A percentile compares a stretch with the other conserved stretches of the same genome.
Evolutionary conservation across 1,140 invertebrate genomes (phyloP).

Genomic region (Battus philenor): DNA sequence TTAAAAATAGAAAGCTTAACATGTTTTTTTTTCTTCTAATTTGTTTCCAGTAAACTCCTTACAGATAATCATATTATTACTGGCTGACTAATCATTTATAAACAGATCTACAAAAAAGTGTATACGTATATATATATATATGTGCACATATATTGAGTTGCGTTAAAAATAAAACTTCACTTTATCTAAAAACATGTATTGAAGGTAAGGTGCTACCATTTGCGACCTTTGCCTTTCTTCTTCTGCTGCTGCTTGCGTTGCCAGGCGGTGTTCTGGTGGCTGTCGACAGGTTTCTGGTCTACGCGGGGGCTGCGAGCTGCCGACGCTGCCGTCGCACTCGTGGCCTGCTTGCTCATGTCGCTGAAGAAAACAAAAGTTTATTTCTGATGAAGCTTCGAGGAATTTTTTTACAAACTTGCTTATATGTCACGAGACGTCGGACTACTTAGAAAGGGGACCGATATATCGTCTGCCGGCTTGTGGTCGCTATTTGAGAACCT

Average conservation of each 20-base stretch:
- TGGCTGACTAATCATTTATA: not conserved
- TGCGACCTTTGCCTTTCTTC: slow-evolving; percentile 70
- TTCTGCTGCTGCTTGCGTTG: slow-evolving; percentile 71
- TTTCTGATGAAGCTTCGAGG: too few species aligned
- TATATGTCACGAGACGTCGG: too few species aligned
- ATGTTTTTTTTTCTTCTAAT: too few species aligned
- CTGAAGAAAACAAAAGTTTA: slow-evolving; percentile 32
- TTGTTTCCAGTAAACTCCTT: too few species aligned
- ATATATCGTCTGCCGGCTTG: too few species aligned
- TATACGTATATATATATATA: not conserved
- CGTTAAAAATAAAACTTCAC: slow-evolving; percentile 20
- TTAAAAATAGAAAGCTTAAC: too few species aligned
- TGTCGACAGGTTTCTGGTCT: slow-evolving; percentile 46
- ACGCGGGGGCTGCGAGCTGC: slow-evolving; percentile 59
- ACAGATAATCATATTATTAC: not conserved
- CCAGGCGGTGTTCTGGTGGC: too few species aligned
- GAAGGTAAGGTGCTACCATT: slow-evolving; percentile 46
- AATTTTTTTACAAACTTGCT: too few species aligned
- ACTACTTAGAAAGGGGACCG: too few species aligned
- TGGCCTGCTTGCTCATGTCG: slow-evolving; percentile 69
- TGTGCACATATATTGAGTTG: not conserved
- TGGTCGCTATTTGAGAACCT: too few species aligned
- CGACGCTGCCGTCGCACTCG: slow-evolving; percentile 29
- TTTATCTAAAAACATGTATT: slow-evolving; percentile 20
- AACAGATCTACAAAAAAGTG: too few species aligned